Conservation (phyloP, 2,113 vertebrate species). For the Notothenia coriiceps region DNA sequence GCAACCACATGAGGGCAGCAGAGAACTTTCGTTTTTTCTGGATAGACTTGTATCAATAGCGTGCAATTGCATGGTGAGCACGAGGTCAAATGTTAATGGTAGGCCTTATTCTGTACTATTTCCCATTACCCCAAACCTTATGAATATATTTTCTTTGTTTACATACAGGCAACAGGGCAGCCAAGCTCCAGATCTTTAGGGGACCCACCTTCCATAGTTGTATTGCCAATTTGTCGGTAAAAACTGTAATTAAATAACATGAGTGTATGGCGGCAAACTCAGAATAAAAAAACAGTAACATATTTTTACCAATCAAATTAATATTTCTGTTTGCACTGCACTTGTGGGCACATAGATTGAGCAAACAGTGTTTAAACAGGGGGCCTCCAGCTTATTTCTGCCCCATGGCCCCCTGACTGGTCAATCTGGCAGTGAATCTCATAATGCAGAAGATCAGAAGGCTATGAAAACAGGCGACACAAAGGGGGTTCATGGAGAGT, state of each 20-base stretch:
- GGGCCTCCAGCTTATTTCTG: not conserved
- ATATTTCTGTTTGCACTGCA: not conserved
- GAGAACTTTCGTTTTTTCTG: conserved; percentile 36
- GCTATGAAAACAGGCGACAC: conserved; percentile 14
- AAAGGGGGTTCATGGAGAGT: conserved; percentile 6
- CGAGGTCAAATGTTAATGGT: not conserved
- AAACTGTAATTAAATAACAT: conserved; percentile 5
- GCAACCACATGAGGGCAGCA: conserved; percentile 67
- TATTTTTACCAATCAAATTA: not conserved
- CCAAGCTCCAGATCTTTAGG: not conserved
- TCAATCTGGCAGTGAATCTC: conserved; percentile 10
- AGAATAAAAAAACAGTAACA: too few relatives aligned
- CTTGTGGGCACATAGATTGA: not conserved
- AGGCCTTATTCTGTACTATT: not conserved
- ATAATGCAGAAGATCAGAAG: conserved; percentile 18
- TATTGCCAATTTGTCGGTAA: conserved; percentile 9
- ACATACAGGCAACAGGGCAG: conserved; percentile 4
- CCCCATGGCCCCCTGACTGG: not conserved
- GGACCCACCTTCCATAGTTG: not conserved
- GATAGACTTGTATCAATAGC: not conserved
- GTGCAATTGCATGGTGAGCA: not conserved
- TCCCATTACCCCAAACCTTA: not conserved
- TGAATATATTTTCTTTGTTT: not conserved
- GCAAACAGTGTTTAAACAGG: not conserved
- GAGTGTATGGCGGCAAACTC: too few relatives aligned